Evolutionary conservation across 2,888 invertebrate species (phyloP), one percentile per base, ranked within the genome.

Genomic region (Hetaerina titia): DNA sequence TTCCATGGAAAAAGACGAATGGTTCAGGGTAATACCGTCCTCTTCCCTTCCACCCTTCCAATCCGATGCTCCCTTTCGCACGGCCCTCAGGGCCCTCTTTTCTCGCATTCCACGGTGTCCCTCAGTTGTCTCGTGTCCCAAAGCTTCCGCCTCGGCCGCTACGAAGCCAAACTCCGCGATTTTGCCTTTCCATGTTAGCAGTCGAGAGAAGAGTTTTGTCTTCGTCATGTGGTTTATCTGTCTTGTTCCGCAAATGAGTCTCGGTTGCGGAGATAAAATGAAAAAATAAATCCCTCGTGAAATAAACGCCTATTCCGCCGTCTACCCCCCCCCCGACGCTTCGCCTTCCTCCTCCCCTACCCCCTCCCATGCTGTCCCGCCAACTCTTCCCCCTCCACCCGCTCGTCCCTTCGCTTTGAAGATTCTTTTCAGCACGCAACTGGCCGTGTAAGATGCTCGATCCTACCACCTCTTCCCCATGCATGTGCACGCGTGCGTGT

Each of bases 211-310:
- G 60, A 69, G 69, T 92, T 74, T 92, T n/a, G 74, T 92, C 92
- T 92, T 31, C 25, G 74, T 56, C 90, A 19, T 69, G 45, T 56
- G 69, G 64, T 92, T 64, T 74, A 92, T 92, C 69, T 64, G 25
- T 69, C 69, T 74, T 92, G 69, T 92, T 56, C 92, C 69, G 74
- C 69, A 92, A 92, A 92, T 92, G 92, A 92, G 92, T 69, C 92
- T 57, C 89, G 57, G 56, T 22, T n/a, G 1, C 2, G 22, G 57
- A 92, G 92, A 92, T 92, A 92, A 92, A 92, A 45, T 45, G 31
- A 31, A 69, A 69, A 58, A 69, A 69, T n/a, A 6, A n/a, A 69
- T 69, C n/a, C n/a, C 69, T 69, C 69, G 0, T 9, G n/a, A 81
- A 31, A 81, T 81, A 81, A 81, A 81, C 81, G 81, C 31, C 11